Conservation (phyloP, 2,888 invertebrate species). For the Belgica antarctica region DNA sequence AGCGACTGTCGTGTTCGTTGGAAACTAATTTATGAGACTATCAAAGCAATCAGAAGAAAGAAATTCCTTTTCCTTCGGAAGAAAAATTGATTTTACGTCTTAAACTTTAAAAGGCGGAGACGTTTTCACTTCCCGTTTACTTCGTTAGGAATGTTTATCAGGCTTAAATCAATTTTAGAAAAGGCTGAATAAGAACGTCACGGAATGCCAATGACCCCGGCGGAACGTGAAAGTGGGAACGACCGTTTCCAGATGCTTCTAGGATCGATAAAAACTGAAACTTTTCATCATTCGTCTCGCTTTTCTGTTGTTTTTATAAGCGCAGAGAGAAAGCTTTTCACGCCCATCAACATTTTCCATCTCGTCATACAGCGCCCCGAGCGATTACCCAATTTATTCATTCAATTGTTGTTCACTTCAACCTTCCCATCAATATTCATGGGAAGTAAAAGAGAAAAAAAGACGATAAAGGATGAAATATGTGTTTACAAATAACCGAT, state of each 20-base stretch:
- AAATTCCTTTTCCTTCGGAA: no score
- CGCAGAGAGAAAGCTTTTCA: background rate
- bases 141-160: no score
- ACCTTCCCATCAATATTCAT: conserved; percentile 31
- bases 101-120: background rate
- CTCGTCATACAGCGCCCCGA: conserved; percentile 2
- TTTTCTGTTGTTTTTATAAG: background rate
- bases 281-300: conserved; percentile 10
- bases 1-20: no score
- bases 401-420: conserved; percentile 30
- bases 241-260: no score
- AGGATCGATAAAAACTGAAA: conserved; percentile 16
- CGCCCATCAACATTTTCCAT: no score
- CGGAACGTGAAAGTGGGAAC: background rate
- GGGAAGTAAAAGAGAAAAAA: background rate
- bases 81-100: background rate
- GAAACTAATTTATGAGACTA: no score
- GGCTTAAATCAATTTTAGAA: background rate
- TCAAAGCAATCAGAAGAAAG: background rate
- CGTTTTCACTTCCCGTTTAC: no score
- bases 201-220: conserved; percentile 19
- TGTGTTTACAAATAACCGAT: conserved; percentile 25
- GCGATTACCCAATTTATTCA: background rate
- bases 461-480: conserved; percentile 22
- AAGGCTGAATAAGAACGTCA: background rate